phyloP scores from a whole-genome alignment of 1,140 invertebrate species.

The Spodoptera frugiperda region DNA sequence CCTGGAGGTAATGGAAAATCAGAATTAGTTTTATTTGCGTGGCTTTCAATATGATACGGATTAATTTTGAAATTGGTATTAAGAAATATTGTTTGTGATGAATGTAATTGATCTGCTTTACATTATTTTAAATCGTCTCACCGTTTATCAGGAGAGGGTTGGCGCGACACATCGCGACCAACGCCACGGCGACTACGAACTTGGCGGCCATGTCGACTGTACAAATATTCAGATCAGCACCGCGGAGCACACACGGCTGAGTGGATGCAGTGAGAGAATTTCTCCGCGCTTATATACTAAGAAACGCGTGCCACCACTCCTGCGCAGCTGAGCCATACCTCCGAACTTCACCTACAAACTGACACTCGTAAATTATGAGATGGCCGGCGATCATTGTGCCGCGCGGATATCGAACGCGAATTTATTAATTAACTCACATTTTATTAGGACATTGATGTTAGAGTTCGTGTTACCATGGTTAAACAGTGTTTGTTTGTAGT shows the following conservation, averaged over 20 bases:
- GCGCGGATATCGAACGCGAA: conserved; percentile 56
- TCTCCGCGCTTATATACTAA: conserved; percentile 81
- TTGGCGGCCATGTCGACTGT: conserved; percentile 71
- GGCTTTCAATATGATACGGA: background rate
- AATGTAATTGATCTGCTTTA: conserved; percentile 3
- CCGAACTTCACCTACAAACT: conserved; percentile 77
- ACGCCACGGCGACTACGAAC: conserved; percentile 69
- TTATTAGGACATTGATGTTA: conserved; percentile 19
- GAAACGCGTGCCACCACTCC: conserved; percentile 62
- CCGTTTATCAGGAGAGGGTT: conserved; percentile 72
- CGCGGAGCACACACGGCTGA: conserved; percentile 63
- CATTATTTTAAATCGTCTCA: conserved; percentile 55
- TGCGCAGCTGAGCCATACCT: conserved; percentile 62
- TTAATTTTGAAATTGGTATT: background rate
- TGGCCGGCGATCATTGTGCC: conserved; percentile 55
- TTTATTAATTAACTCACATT: conserved; percentile 33
- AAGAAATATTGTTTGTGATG: background rate
- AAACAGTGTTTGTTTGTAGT: too few species aligned
- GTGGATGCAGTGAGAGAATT: conserved; percentile 82
- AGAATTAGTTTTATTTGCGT: background rate
- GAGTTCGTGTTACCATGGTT: too few species aligned
- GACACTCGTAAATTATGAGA: conserved; percentile 71
- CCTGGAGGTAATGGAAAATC: conserved; percentile 53
- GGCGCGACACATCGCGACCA: conserved; percentile 68
- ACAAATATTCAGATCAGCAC: conserved; percentile 48